A percentile compares a stretch with the other conserved stretches of the same genome.
These are phyloP conservation scores for Corydoras sp. DNA, from an alignment of 2,113 vertebrate genomes.

Conservation along the genomic window DNA sequence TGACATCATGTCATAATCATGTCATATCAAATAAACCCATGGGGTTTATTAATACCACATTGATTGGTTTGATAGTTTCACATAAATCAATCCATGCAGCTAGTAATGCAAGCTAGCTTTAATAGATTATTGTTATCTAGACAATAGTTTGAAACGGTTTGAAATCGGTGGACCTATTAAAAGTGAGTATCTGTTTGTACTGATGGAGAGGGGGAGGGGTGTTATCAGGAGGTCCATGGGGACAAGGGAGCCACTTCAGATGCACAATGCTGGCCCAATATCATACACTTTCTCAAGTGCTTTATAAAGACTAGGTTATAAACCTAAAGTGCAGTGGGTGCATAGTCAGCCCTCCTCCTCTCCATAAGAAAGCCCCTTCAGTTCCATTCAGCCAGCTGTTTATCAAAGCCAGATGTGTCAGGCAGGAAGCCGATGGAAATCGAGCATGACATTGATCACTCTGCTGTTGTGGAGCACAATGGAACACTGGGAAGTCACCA, in stretches of 20 bases:
- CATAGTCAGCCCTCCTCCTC: slow-evolving; percentile 23
- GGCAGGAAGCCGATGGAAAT: slow-evolving; percentile 45
- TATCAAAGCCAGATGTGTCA: slow-evolving; percentile 51
- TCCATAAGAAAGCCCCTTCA: slow-evolving; percentile 4
- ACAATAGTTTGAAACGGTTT: no score
- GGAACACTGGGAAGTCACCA: not conserved
- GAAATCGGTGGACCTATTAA: slow-evolving; percentile 10
- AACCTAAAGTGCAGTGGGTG: slow-evolving; percentile 36
- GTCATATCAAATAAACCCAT: no score
- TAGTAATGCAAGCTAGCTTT: no score
- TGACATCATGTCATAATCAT: no score
- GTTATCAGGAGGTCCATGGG: slow-evolving; percentile 7
- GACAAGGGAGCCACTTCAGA: slow-evolving; percentile 6
- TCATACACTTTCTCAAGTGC: slow-evolving; percentile 37
- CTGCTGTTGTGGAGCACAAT: not conserved
- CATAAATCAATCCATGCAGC: no score
- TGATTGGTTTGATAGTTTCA: no score
- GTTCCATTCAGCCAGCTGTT: slow-evolving; percentile 47
- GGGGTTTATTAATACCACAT: no score
- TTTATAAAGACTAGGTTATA: slow-evolving; percentile 43
- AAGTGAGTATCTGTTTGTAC: not conserved
- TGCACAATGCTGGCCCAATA: slow-evolving; percentile 38
- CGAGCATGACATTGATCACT: slow-evolving; percentile 38
- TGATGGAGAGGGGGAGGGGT: not conserved
- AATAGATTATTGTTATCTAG: no score